phyloP scores from a whole-genome alignment of 2,888 invertebrate genomes.

The Linyphia triangularis region DNA sequence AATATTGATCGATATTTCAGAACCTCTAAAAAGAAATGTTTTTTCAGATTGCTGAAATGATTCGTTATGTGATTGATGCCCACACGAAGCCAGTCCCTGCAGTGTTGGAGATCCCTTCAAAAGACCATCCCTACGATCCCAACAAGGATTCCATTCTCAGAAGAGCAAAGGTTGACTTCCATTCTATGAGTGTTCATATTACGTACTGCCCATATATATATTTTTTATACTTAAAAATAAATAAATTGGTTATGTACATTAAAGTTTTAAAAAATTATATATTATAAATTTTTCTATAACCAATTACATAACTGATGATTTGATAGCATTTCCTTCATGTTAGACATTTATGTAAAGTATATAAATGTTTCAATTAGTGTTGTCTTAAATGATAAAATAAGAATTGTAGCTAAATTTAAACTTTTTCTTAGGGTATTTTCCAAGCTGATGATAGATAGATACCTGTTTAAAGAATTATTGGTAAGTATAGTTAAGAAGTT shows the following conservation, averaged over 20 bases:
- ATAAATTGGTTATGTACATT: not conserved
- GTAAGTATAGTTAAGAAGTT: no score
- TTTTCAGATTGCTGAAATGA: slow-evolving; percentile 93
- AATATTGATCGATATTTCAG: no score
- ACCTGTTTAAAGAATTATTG: no score
- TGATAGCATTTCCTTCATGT: no score
- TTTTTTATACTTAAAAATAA: not conserved
- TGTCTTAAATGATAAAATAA: no score
- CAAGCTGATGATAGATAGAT: slow-evolving; percentile 87
- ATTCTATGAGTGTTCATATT: no score
- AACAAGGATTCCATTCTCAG: slow-evolving; percentile 98
- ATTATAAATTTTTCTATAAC: not conserved
- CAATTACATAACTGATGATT: not conserved
- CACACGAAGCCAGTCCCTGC: slow-evolving; percentile 96
- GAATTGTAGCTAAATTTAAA: not conserved
- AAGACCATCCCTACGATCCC: slow-evolving; percentile 98
- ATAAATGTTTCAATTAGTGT: not conserved
- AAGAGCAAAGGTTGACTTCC: slow-evolving; percentile 89
- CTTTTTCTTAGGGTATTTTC: slow-evolving; percentile 84
- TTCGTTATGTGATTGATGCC: slow-evolving; percentile 96
- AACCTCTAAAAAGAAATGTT: no score
- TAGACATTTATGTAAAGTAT: not conserved
- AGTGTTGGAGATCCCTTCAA: slow-evolving; percentile 98
- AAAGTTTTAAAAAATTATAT: not conserved
- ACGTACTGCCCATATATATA: no score